These are phyloP conservation scores for Epistrophe eligans DNA, from an alignment of 2,888 invertebrate genomes.

Conservation along the genomic window DNA sequence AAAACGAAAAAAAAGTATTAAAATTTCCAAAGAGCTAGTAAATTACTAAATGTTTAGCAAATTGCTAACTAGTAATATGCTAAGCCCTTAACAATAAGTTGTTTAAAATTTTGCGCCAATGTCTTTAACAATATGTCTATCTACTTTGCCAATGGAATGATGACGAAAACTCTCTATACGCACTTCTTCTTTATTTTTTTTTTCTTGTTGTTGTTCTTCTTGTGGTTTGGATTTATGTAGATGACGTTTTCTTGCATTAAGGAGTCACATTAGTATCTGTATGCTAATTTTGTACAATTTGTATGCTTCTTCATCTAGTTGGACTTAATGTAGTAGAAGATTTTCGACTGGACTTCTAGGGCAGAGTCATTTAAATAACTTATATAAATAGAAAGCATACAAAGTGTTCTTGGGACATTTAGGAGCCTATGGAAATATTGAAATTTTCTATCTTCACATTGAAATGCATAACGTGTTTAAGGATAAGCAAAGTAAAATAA, in stretches of 20 bases:
- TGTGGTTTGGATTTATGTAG: not conserved
- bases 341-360: not conserved
- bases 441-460: not conserved
- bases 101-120: too few species aligned
- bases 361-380: not conserved
- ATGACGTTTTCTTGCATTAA: constrained; percentile 2
- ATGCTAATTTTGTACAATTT: constrained; percentile 14
- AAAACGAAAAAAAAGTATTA: too few species aligned
- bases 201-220: not conserved
- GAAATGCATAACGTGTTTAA: not conserved
- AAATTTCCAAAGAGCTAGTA: too few species aligned
- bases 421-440: not conserved
- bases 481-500: too few species aligned
- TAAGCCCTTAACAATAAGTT: too few species aligned
- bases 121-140: constrained; percentile 18
- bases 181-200: not conserved
- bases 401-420: not conserved
- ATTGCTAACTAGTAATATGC: too few species aligned
- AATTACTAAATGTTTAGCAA: too few species aligned
- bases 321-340: not conserved
- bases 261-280: not conserved
- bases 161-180: not conserved
- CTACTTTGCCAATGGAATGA: not conserved
- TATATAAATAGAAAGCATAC: not conserved
- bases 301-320: not conserved